Base-by-base conservation (phyloP, 2,888 invertebrate genomes). In the Monoplex corrugatus region DNA sequence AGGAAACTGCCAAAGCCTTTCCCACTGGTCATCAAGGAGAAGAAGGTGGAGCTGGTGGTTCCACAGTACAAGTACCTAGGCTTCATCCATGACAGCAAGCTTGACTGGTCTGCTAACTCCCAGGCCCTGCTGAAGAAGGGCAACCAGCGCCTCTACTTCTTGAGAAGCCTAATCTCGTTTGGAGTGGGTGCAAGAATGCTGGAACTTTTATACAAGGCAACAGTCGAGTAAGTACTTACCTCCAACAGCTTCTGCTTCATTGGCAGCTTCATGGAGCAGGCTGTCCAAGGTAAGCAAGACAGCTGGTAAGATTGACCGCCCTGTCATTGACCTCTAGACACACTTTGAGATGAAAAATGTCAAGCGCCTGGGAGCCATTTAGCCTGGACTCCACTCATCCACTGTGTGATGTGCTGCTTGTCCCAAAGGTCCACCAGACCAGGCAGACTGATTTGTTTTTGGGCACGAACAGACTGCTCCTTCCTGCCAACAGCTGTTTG, bases 1-100 rank as follows among this genome's bases (percentile, higher is more conserved):
- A 2, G 2, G 0, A n/a, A n/a, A n/a, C 78, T 2, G 2, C 19
- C 82, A 23, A 6, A 43, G n/a, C n/a, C 43, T 10, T n/a, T 13
- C 8, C 82, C 28, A 44, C 82, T 82, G 43, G 43, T 82, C 44
- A 82, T 82, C 82, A 82, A 44, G 5, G 82, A n/a, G 10, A 32
- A 82, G 82, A 44, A 82, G 44, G 82, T 82, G 44, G 82, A 82
- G 44, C 10, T 82, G 19, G 82, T 19, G n/a, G n/a, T n/a, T n/a
- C 23, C 23, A 10, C 44, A 82, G 82, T 82, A 82, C 82, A 82
- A 82, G 82, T 44, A 44, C 82, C 82, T 44, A 44, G 19, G 82
- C 5, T 40, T 32, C 44, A 82, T n/a, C 82, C 40, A 44, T 19
- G 82, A 82, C 82, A 44, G 44, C 38, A 82, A 44, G 16, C 82